phyloP scores from a whole-genome alignment of 2,113 vertebrate genomes.

The Acinonyx jubatus region DNA sequence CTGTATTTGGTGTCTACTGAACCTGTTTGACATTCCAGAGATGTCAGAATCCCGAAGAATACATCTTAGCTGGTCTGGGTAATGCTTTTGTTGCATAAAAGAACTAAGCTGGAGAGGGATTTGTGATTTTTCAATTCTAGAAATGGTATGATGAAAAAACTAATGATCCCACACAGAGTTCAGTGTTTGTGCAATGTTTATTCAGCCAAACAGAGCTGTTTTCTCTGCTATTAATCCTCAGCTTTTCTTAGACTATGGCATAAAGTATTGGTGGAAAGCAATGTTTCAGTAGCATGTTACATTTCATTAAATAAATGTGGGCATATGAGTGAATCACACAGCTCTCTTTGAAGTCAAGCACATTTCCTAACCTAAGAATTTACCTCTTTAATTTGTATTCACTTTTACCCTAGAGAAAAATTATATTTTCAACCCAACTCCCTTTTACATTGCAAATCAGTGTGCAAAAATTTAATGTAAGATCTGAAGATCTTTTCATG shows the following conservation, averaged over 20 bases:
- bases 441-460: conserved; percentile 40
- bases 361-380: conserved; percentile 28
- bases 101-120: conserved; percentile 70
- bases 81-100: conserved; percentile 79
- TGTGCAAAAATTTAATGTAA: conserved; percentile 32
- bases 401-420: conserved; percentile 40
- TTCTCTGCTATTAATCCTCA: conserved; percentile 72
- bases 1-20: conserved; percentile 77
- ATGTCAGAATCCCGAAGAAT: conserved; percentile 74
- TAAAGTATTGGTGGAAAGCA: conserved; percentile 49
- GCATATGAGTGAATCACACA: conserved; percentile 49
- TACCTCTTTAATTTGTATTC: conserved; percentile 42
- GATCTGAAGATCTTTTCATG: neutral
- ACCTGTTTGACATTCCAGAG: conserved; percentile 82
- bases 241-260: conserved; percentile 62
- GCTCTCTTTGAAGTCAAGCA: conserved; percentile 45
- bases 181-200: conserved; percentile 60
- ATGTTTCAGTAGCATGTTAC: conserved; percentile 61
- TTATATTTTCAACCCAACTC: neutral
- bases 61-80: conserved; percentile 65
- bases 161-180: conserved; percentile 67
- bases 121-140: conserved; percentile 76
- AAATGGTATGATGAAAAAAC: conserved; percentile 76
- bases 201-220: conserved; percentile 64
- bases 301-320: conserved; percentile 75